Conservation (phyloP, 2,113 vertebrate genomes). For the Oncorhynchus mykiss region DNA sequence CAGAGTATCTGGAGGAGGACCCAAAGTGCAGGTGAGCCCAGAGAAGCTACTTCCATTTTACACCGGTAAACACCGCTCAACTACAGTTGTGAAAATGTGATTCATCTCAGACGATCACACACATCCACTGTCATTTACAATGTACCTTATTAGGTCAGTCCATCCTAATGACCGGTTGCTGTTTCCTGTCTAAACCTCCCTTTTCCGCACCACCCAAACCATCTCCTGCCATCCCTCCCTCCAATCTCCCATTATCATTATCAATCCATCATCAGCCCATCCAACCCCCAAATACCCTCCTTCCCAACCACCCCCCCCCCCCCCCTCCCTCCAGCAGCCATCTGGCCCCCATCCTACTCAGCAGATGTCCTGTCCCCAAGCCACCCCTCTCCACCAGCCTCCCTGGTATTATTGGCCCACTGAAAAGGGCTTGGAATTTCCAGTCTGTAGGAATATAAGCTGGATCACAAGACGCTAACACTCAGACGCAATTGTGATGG, state of each 20-base stretch:
- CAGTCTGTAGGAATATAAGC: conserved; percentile 49
- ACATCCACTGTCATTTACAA: not conserved
- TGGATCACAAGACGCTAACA: conserved; percentile 54
- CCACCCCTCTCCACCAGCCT: conserved; percentile 15
- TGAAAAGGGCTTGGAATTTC: not conserved
- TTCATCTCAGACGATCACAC: not conserved
- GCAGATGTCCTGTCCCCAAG: conserved; percentile 60
- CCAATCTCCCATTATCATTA: conserved; percentile 28
- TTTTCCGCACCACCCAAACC: not conserved
- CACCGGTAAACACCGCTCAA: not conserved
- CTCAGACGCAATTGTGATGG: conserved; percentile 26
- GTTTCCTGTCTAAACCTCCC: conserved; percentile 7
- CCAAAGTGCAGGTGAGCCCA: conserved; percentile 87
- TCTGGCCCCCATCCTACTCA: conserved; percentile 44
- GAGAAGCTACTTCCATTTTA: conserved; percentile 4
- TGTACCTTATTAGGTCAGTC: not conserved
- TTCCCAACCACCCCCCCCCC: not conserved
- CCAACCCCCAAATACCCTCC: conserved; percentile 4
- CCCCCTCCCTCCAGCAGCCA: conserved; percentile 39
- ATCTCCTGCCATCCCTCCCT: conserved; percentile 21
- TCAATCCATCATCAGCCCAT: conserved; percentile 36
- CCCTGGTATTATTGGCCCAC: not conserved
- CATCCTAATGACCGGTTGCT: conserved; percentile 21
- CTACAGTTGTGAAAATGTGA: not conserved
- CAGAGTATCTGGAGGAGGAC: conserved; percentile 91